Evolutionary conservation across 2,113 vertebrate species (phyloP).

Genomic region (Sciurus niger): DNA sequence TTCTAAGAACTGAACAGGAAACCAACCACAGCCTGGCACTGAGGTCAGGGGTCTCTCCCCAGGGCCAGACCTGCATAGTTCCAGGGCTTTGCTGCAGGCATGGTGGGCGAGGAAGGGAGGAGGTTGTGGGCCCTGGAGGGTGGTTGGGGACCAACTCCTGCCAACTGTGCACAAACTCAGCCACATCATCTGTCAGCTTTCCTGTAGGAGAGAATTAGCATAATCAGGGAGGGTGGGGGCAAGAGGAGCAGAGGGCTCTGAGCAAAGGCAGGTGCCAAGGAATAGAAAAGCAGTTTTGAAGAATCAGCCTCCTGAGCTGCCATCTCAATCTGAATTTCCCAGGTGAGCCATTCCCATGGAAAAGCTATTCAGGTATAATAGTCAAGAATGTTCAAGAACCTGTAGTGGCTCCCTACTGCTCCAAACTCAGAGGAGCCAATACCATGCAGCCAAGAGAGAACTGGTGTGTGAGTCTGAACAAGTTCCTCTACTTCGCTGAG

Average conservation of each 20-base stretch:
- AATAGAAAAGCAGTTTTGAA: background rate
- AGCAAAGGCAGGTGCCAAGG: background rate
- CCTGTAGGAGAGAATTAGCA: slow-evolving; percentile 85
- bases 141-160: slow-evolving; percentile 91
- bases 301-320: background rate
- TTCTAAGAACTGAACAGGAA: background rate
- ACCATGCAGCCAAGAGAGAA: background rate
- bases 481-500: background rate
- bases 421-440: background rate
- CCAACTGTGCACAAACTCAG: slow-evolving; percentile 97
- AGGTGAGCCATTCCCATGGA: background rate
- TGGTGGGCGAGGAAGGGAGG: slow-evolving; percentile 90
- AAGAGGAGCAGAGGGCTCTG: background rate
- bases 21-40: background rate
- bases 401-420: background rate
- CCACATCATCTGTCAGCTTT: slow-evolving; percentile 93
- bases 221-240: background rate
- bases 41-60: rapidly evolving
- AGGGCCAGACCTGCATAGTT: slow-evolving; percentile 89
- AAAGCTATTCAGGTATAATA: background rate
- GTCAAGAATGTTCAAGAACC: background rate
- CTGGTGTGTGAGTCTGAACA: background rate
- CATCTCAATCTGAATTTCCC: background rate
- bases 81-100: slow-evolving; percentile 89
- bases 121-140: slow-evolving; percentile 78